Percentiles rank a stretch among this genome's conserved stretches.
Conservation (phyloP, 2,113 vertebrate genomes). For the Hippoglossus stenolepis region DNA sequence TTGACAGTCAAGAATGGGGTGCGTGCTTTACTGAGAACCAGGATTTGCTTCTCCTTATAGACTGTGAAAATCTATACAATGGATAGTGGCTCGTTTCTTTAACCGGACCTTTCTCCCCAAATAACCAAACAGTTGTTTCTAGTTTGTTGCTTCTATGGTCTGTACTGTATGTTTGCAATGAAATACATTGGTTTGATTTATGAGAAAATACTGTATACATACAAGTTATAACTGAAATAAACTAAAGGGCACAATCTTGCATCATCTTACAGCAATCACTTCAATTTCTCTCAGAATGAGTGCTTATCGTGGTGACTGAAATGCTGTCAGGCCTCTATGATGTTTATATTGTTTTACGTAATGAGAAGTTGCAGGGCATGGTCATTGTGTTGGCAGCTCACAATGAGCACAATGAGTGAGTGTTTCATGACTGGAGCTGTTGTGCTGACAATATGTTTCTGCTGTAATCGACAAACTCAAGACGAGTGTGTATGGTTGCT, state of each 20-base stretch:
- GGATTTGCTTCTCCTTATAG: background rate
- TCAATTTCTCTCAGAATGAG: background rate
- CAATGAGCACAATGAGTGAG: slow-evolving; percentile 55
- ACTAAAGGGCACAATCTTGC: background rate
- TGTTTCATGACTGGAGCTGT: slow-evolving; percentile 57
- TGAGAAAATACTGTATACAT: background rate
- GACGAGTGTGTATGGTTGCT: slow-evolving; percentile 30
- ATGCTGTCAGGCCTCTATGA: slow-evolving; percentile 7
- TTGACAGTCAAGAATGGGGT: slow-evolving; percentile 14
- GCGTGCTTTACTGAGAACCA: background rate
- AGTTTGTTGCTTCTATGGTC: too few relatives aligned
- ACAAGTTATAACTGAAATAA: background rate
- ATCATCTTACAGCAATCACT: background rate
- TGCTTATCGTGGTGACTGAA: background rate
- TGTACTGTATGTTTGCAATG: too few relatives aligned
- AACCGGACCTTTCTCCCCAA: too few relatives aligned
- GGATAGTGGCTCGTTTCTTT: too few relatives aligned
- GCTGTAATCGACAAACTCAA: slow-evolving; percentile 51
- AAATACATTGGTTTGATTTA: background rate
- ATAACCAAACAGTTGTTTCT: too few relatives aligned
- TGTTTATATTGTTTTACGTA: slow-evolving; percentile 46
- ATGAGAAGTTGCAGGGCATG: slow-evolving; percentile 43
- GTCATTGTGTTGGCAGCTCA: slow-evolving; percentile 33
- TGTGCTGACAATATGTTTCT: slow-evolving; percentile 53
- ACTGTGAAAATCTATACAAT: too few relatives aligned